Conservation (phyloP, 2,113 vertebrate genomes). For the Dasyprocta punctata region DNA sequence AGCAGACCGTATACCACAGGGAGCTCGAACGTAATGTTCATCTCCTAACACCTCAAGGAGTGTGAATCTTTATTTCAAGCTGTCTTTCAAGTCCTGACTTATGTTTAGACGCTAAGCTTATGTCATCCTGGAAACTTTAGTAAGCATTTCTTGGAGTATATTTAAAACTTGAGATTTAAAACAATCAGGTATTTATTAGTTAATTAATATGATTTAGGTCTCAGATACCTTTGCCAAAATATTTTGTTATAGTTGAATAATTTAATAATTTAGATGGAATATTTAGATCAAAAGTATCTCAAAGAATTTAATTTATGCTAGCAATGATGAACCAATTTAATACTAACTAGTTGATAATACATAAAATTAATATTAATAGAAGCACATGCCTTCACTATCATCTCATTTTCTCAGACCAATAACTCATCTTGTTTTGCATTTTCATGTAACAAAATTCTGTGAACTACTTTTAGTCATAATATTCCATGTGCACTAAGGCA, state of each 20-base stretch:
- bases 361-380: constrained; percentile 77
- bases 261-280: background rate
- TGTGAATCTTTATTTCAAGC: background rate
- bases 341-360: constrained; percentile 74
- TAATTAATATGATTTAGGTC: background rate
- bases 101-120: background rate
- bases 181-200: background rate
- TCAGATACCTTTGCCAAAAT: background rate
- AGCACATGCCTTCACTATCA: constrained; percentile 63
- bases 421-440: constrained; percentile 61
- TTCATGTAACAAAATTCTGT: constrained; percentile 54
- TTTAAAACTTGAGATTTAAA: background rate
- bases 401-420: constrained; percentile 53
- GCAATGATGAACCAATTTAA: constrained; percentile 33
- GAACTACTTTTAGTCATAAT: constrained; percentile 46
- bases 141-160: background rate
- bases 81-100: background rate
- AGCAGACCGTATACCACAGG: too few species aligned
- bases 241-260: constrained; percentile 18
- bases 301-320: background rate
- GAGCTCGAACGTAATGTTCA: background rate
- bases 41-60: background rate
- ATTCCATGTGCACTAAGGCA: constrained; percentile 31
- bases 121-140: background rate
- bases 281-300: background rate